Percentiles rank a stretch among this genome's conserved stretches.
Evolutionary conservation across 1,140 invertebrate species (phyloP).

Genomic region (Pogonomyrmex californicus): DNA sequence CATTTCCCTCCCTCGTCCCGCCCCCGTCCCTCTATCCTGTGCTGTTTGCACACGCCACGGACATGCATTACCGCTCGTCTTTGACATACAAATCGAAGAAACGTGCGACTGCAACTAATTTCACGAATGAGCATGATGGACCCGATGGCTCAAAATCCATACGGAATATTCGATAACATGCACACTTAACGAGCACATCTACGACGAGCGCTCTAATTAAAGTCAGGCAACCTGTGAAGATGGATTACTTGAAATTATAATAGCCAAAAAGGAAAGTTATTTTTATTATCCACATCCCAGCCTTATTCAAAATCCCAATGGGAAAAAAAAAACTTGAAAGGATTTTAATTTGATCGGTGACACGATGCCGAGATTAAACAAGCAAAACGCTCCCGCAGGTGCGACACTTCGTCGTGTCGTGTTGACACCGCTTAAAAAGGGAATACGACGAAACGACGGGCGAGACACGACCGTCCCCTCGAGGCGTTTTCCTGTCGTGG

Average conservation of each 20-base stretch:
- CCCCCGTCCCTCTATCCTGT: not conserved
- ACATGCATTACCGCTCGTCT: constrained; percentile 43
- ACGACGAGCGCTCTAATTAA: not conserved
- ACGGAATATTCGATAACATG: not conserved
- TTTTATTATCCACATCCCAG: not conserved
- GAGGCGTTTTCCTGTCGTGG: constrained; percentile 21
- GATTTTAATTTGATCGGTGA: constrained; percentile 32
- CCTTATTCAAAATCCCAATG: not conserved
- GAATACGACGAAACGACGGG: not conserved
- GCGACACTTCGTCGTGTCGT: constrained; percentile 27
- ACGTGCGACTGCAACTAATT: constrained; percentile 31
- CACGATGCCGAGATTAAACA: constrained; percentile 39
- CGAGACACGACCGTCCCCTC: constrained; percentile 15
- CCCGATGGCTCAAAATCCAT: not conserved
- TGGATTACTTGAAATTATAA: not conserved
- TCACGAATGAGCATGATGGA: constrained; percentile 6
- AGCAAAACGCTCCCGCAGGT: constrained; percentile 34
- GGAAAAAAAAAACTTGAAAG: not conserved
- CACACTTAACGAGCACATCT: not conserved
- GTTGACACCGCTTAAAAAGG: constrained; percentile 13
- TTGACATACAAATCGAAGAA: constrained; percentile 57
- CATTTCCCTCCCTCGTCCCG: not conserved
- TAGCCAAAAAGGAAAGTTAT: not conserved
- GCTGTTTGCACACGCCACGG: constrained; percentile 29
- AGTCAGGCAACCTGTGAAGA: not conserved